Conservation (phyloP, 2,888 invertebrate species). For the Chrysodeixis includens region DNA sequence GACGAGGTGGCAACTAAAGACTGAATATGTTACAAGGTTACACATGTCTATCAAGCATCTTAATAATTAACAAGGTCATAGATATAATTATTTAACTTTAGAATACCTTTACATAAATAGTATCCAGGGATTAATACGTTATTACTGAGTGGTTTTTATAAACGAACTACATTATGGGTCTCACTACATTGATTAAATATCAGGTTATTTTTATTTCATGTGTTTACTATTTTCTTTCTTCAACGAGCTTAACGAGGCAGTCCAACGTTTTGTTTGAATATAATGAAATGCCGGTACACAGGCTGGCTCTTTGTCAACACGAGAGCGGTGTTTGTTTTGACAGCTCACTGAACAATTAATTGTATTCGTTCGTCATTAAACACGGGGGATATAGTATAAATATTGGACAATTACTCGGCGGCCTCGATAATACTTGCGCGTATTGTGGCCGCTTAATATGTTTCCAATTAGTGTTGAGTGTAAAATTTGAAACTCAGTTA, state of each 20-base stretch:
- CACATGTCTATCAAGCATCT: slow-evolving; percentile 27
- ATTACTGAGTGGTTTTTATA: background rate
- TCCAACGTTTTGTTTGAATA: background rate
- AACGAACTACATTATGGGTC: background rate
- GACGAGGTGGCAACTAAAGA: background rate
- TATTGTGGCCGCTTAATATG: slow-evolving; percentile 3
- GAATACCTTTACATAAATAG: background rate
- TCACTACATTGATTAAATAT: background rate
- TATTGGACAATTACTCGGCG: slow-evolving; percentile 17
- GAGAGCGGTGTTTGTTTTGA: slow-evolving; percentile 11
- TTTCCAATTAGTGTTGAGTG: slow-evolving; percentile 24
- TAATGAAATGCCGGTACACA: background rate
- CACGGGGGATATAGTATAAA: slow-evolving; percentile 5
- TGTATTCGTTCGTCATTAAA: slow-evolving; percentile 26
- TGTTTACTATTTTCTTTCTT: background rate
- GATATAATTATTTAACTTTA: slow-evolving; percentile 22
- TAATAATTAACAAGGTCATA: slow-evolving; percentile 34
- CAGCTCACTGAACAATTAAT: slow-evolving; percentile 25
- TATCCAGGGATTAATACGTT: background rate
- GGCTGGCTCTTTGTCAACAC: background rate
- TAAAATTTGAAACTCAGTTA: slow-evolving; percentile 22
- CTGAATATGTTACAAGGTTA: slow-evolving; percentile 17
- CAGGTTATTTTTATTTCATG: background rate
- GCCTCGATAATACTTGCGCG: slow-evolving; percentile 26
- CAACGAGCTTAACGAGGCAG: background rate